Evolutionary conservation across 64 coral and sea anemone species (phyloP).

Genomic region (Porites lutea): DNA sequence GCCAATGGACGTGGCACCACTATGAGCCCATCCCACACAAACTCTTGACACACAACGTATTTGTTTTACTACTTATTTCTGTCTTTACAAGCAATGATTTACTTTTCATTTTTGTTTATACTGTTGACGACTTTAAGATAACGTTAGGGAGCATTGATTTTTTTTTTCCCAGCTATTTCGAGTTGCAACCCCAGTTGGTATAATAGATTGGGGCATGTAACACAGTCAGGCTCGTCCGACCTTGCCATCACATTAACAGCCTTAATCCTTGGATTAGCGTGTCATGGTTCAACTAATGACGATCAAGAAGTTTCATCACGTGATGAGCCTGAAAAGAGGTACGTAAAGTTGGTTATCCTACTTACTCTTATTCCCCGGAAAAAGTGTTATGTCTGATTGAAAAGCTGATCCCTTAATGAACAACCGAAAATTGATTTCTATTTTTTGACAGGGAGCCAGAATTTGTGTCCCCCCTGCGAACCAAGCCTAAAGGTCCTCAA

Average conservation of each 20-base stretch:
- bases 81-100: too few species aligned
- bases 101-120: too few species aligned
- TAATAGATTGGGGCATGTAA: neutral
- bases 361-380: too few species aligned
- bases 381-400: too few species aligned
- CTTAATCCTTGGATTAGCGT: conserved; percentile 29
- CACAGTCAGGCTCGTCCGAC: conserved; percentile 30
- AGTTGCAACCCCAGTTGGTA: neutral
- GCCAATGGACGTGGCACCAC: too few species aligned
- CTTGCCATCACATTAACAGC: conserved; percentile 33
- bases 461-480: conserved; percentile 66
- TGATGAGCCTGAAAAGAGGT: conserved; percentile 22
- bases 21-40: too few species aligned
- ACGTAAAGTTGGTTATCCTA: too few species aligned
- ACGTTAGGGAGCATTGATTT: neutral
- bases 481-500: conserved; percentile 44
- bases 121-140: too few species aligned
- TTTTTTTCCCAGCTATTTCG: neutral
- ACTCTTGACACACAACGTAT: too few species aligned
- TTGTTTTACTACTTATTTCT: too few species aligned
- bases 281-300: conserved; percentile 23
- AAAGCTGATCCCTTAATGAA: too few species aligned
- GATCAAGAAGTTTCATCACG: neutral
- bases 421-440: neutral
- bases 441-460: conserved; percentile 1